Conservation (phyloP, 2,888 invertebrate genomes). For the Zonitis immaculata region DNA sequence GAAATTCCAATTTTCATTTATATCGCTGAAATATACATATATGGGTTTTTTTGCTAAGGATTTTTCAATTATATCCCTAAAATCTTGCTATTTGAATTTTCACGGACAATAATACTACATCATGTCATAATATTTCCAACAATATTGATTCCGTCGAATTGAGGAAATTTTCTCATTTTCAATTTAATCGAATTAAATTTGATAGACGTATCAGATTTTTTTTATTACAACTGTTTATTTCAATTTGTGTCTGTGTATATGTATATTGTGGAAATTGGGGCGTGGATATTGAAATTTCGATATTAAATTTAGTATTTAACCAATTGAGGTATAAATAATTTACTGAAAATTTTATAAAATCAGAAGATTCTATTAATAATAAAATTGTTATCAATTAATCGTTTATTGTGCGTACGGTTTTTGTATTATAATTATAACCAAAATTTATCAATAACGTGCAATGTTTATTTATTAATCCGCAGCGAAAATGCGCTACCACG, state of each 20-base stretch:
- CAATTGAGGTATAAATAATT: neutral
- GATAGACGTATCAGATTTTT: neutral
- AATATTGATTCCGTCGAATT: neutral
- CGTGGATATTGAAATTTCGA: constrained; percentile 14
- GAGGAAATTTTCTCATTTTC: neutral
- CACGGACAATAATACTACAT: no score
- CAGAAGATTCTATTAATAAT: neutral
- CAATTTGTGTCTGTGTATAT: neutral
- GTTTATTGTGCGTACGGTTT: constrained; percentile 28
- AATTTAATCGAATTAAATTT: neutral
- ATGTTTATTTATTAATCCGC: constrained; percentile 28
- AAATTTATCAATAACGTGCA: constrained; percentile 22
- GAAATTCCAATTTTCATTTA: no score
- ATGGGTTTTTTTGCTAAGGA: no score
- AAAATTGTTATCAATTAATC: neutral
- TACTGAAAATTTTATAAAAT: neutral
- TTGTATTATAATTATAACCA: constrained; percentile 24
- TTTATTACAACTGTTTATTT: neutral
- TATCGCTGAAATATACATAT: no score
- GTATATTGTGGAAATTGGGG: neutral
- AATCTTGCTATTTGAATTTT: no score
- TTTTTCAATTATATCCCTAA: no score
- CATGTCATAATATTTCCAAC: no score
- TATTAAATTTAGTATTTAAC: constrained; percentile 8
- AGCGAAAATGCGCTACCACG: constrained; percentile 33